These are phyloP conservation scores for Plutella xylostella DNA, from an alignment of 2,888 invertebrate genomes.

Conservation along the genomic window DNA sequence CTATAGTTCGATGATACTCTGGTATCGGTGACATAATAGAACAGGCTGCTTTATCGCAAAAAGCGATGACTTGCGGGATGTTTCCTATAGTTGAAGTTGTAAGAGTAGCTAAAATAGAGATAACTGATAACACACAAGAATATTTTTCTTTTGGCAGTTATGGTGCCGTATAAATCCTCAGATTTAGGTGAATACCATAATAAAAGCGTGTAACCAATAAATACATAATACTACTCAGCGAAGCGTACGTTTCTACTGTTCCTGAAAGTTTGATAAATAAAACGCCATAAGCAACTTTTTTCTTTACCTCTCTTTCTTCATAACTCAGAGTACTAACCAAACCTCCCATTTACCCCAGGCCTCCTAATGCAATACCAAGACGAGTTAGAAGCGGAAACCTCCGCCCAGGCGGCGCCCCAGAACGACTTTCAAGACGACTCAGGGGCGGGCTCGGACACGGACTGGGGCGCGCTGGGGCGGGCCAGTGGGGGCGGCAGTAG, in stretches of 20 bases:
- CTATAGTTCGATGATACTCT: no score
- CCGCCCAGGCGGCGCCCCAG: constrained; percentile 13
- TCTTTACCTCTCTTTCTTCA: not conserved
- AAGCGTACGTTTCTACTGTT: no score
- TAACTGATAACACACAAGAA: no score
- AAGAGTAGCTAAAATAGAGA: no score
- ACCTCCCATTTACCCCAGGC: constrained; percentile 24
- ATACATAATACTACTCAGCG: not conserved
- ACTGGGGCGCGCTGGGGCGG: constrained; percentile 38
- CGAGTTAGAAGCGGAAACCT: constrained; percentile 36
- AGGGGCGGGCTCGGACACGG: constrained; percentile 41
- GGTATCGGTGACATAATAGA: no score
- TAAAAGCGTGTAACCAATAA: not conserved
- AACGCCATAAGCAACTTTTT: not conserved
- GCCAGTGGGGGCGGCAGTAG: constrained; percentile 19
- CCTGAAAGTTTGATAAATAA: no score
- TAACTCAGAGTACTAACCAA: not conserved
- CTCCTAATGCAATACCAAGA: constrained; percentile 53
- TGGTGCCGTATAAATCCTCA: not conserved
- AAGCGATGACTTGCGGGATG: no score
- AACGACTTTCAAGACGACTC: constrained; percentile 24
- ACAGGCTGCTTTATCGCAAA: no score
- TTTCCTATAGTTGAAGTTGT: no score
- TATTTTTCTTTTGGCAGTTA: no score
- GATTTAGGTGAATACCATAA: not conserved